A percentile compares a stretch with the other conserved stretches of the same genome.
These are phyloP conservation scores for Lottia gigantea DNA, from an alignment of 2,888 invertebrate species.

Conservation along the genomic window DNA sequence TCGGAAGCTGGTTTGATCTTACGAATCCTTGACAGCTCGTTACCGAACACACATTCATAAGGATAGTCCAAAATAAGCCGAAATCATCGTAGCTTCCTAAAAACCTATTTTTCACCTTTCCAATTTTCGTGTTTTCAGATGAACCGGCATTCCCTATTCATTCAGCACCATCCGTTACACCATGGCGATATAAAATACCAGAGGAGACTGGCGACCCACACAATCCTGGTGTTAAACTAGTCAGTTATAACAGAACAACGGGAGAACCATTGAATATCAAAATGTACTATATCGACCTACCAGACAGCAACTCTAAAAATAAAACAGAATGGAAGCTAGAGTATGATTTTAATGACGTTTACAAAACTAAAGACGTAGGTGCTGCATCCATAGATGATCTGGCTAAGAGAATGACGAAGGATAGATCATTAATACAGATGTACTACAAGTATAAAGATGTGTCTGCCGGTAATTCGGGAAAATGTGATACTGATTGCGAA, in stretches of 20 bases:
- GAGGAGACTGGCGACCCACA: slow-evolving; percentile 69
- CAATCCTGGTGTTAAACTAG: slow-evolving; percentile 88
- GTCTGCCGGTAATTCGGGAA: slow-evolving; percentile 20
- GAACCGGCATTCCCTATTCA: slow-evolving; percentile 86
- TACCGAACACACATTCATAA: too few species aligned
- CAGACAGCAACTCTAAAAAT: slow-evolving; percentile 73
- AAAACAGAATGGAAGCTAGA: slow-evolving; percentile 84
- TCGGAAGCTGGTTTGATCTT: too few species aligned
- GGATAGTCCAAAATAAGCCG: too few species aligned
- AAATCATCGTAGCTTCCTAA: too few species aligned
- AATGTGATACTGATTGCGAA: background rate
- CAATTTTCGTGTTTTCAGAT: slow-evolving; percentile 60
- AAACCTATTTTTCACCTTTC: too few species aligned
- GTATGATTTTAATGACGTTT: slow-evolving; percentile 84
- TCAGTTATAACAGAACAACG: slow-evolving; percentile 82
- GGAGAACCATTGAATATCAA: slow-evolving; percentile 85
- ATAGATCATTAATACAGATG: slow-evolving; percentile 26
- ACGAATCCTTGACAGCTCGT: too few species aligned
- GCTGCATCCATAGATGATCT: slow-evolving; percentile 82
- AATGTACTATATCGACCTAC: slow-evolving; percentile 87
- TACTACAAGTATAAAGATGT: slow-evolving; percentile 36
- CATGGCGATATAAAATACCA: slow-evolving; percentile 75
- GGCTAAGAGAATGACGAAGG: slow-evolving; percentile 27
- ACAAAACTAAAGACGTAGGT: slow-evolving; percentile 83
- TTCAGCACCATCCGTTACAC: slow-evolving; percentile 90